Base-by-base conservation (phyloP, 2,113 vertebrate genomes). In the Hippocampus barbouri region DNA sequence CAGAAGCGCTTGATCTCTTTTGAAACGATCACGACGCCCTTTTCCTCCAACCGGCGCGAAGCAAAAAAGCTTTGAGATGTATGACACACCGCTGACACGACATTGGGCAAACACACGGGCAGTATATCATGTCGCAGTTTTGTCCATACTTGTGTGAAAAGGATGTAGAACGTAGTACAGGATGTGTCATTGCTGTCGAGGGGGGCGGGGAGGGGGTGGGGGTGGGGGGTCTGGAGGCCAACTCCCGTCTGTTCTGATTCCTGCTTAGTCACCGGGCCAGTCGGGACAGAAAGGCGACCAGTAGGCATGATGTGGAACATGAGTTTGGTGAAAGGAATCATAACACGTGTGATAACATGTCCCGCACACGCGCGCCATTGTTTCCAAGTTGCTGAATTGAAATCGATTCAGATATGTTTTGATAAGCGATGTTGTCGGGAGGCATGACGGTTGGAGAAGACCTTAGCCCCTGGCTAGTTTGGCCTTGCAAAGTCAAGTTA, bases 201-300 rank as follows among this genome's bases (percentile, higher is more conserved):
- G 75, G 76, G 79, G 76, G 7, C 11, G 8, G 41, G 8, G 53
- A 3, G 3, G 30, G 30, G 30, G 30, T 3, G 75, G 76, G 79
- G 76, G 1, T 1, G 1, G 41, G 57, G 59, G 59, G 62, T 38
- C 73, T 72, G 74, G 69, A 66, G 73, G 75, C 45, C 43, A 40
- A 65, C 70, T 85, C 79, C 71, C 77, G 83, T 83, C 86, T 72
- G 9, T 81, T 81, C 81, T 77, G 75, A 85, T 82, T 87, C 76
- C 79, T 87, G 87, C 77, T 92, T 85, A 92, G 82, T 93, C 90
- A 91, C 72, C 1, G n/a, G 34, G 10, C 72, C 79, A 68, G 73
- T 69, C 41, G 54, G 54, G 72, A 73, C 63, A 66, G 57, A 54
- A 57, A 69, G 66, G 56, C 62, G 23, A 78, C 66, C 14, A n/a